Evolutionary conservation across 1,140 invertebrate genomes (phyloP), one percentile per base, ranked within the genome.

Genomic region (Dufourea novaeangliae): DNA sequence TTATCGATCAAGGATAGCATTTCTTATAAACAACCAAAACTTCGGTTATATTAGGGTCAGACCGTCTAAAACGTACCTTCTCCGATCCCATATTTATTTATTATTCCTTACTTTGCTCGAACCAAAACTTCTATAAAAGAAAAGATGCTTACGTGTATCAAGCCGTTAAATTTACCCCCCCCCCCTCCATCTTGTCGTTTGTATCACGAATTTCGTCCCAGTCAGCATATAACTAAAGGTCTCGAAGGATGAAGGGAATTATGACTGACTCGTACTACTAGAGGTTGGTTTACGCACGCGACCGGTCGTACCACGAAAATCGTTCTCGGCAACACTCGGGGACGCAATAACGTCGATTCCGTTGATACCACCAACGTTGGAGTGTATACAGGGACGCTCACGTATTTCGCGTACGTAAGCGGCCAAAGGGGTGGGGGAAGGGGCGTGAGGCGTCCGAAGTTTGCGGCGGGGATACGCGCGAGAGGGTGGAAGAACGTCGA

Each of bases 401-500:
- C 50, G 46, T 37, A 14, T 73, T 73, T 64, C 59, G 70, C 66
- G 17, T 29, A 69, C 74, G 74, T 62, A 54, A 62, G 56, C 56
- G 34, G 34, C n/a, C 34, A 22, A n/a, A n/a, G n/a, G n/a, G n/a
- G n/a, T n/a, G n/a, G n/a, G n/a, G n/a, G n/a, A n/a, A n/a, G n/a
- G n/a, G n/a, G n/a, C n/a, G n/a, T n/a, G n/a, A n/a, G 25, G n/a
- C 34, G 34, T 62, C 25, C 34, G 52, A 77, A 77, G 66, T 61
- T 73, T 73, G n/a, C 10, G 22, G 52, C 37, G n/a, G 4, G 54
- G 54, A 57, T 57, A 37, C 37, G 37, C 29, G 32, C 17, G 64
- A 41, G 41, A 59, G 73, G 29, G 56, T 59, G 64, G 72, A 83
- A 77, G 70, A 68, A 61, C 46, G 70, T 62, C 52, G 82, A 83